Evolutionary conservation across 2,888 invertebrate genomes (phyloP), one percentile per base, ranked within the genome.

Genomic region (Sphecodes monilicornis): DNA sequence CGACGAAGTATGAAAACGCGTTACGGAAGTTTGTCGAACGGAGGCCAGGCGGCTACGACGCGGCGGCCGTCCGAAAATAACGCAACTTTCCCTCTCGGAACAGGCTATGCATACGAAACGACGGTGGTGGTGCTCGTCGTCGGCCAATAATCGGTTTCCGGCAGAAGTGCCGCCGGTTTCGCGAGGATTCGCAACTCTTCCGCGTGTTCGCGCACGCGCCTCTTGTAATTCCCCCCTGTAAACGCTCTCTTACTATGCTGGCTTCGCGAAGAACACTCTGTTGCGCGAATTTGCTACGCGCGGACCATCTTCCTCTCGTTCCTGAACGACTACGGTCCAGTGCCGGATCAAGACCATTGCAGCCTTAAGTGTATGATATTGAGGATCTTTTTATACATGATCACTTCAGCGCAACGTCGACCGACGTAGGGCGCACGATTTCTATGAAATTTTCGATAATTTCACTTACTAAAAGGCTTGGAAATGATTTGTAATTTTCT

Each of bases 121-220:
- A 66, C 82, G 71, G 39, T 43, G 73, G 74, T 22, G 50, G 50
- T 50, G 57, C 57, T 57, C 41, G 26, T 76, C 84, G 77, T 43
- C 84, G 80, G 46, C 85, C 85, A 85, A 89, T 87, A 80, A 89
- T 89, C 88, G 88, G 84, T 88, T 86, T 74, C 86, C 78, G 86
- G 43, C 76, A 70, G 76, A 69, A 85, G 64, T 73, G 75, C 41
- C 50, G 54, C 70, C 57, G 73, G 54, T 80, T 71, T 77, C 85
- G 78, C 80, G 80, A 80, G 85, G 64, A 88, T 85, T 85, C 66
- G 72, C 75, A 76, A 16, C 32, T 85, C 78, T 85, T 74, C 60
- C 54, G 43, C 16, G 57, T 57, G 57, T 43, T 54, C 60, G 74
- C 57, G 80, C 68, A 78, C 66, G 81, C 78, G 77, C 74, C 43